Percentiles rank a stretch among this genome's conserved stretches.
phyloP scores from a whole-genome alignment of 2,113 vertebrate species.

The Geococcyx californianus region DNA sequence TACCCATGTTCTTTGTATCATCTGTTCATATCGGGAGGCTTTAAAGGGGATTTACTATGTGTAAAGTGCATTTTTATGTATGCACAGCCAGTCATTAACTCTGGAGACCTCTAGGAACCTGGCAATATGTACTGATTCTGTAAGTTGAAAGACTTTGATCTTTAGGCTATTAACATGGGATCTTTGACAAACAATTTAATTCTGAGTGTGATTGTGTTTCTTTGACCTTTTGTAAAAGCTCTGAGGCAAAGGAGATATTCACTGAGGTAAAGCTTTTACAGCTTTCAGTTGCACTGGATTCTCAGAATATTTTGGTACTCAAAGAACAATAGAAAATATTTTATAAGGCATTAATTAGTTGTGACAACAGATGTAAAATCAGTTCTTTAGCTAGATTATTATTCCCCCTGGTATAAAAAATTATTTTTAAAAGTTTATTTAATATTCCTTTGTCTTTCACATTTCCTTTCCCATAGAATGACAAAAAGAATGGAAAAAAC shows the following conservation, averaged over 20 bases:
- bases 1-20: not conserved
- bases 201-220: not conserved
- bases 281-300: not conserved
- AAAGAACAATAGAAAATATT: not conserved
- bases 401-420: not conserved
- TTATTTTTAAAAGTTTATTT: not conserved
- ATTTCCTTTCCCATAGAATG: slow-evolving; percentile 6
- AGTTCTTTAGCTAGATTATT: not conserved
- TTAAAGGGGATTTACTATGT: not conserved
- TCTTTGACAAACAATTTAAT: slow-evolving; percentile 21
- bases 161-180: not conserved
- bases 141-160: slow-evolving; percentile 43
- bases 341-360: not conserved
- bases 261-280: not conserved
- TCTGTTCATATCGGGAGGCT: not conserved
- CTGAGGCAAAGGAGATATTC: not conserved
- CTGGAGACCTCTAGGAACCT: not conserved
- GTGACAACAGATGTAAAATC: not conserved
- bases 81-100: not conserved
- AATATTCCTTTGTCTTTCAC: not conserved
- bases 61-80: not conserved
- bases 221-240: not conserved
- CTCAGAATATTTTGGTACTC: not conserved
- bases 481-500: not conserved
- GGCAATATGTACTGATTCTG: not conserved